Base-by-base conservation (phyloP, 2,113 vertebrate species). In the Condylura cristata region DNA sequence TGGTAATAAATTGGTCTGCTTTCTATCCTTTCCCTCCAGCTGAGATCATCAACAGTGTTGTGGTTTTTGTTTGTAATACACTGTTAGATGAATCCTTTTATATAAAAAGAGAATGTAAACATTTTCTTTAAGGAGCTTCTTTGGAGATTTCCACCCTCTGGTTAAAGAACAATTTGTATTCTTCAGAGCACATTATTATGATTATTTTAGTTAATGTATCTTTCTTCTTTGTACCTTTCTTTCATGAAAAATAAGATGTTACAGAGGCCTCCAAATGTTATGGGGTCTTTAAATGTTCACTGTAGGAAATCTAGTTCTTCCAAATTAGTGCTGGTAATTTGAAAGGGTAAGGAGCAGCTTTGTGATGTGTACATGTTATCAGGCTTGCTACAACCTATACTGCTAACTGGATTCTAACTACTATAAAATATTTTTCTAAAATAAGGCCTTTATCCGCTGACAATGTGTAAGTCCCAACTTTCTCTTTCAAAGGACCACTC, bases 61-160 rank as follows among this genome's bases (percentile, higher is more conserved):
- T 80, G 84, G 75, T 51, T 91, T 71, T 97, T 97, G 86, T 97
- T 95, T 97, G 95, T 85, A 95, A 93, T 91, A 68, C 85, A 96
- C 91, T 97, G 97, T 96, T 86, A 89, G 93, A 87, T 93, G 85
- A 95, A 85, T 97, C 96, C 85, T 95, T 97, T 97, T 70, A 79
- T 95, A 96, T 87, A 89, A 44, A 96, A 95, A 95, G 96, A 95
- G 96, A 97, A 96, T 88, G 96, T 95, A 97, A 97, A 97, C 95
- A 96, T 96, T 96, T 96, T 86, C 96, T 97, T 95, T 96, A 93
- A 96, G 93, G 84, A 82, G 82, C 92, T 95, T 95, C 90, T 93
- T 96, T 85, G 89, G 96, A 97, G 92, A 96, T 79, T 95, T 95
- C 80, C 53, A 94, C 96, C 94, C 80, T 82, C 87, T 80, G 93